Conservation (phyloP, 2,113 vertebrate genomes). For the Oceanodroma tethys region DNA sequence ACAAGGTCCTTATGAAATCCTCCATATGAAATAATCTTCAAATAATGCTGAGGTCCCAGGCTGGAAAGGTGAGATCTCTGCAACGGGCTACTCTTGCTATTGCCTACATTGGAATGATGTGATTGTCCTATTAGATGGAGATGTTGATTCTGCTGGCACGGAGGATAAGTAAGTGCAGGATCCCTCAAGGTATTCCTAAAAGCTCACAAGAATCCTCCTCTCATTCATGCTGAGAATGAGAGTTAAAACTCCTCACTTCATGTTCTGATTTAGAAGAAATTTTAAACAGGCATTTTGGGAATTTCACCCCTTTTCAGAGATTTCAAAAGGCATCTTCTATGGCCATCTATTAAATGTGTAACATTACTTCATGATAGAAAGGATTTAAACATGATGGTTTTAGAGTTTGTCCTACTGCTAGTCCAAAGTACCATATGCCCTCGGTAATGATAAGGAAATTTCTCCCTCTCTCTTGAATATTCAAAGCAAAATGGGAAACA, state of each 20-base stretch:
- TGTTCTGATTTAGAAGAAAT: neutral
- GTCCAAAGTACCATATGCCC: neutral
- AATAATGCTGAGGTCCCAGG: neutral
- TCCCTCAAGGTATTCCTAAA: neutral
- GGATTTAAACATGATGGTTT: neutral
- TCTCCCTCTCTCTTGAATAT: neutral
- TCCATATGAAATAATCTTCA: neutral
- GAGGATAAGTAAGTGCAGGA: neutral
- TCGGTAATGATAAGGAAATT: rapidly evolving
- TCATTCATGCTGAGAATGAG: neutral
- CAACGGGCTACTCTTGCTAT: neutral
- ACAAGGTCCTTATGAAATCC: neutral
- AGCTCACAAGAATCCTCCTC: neutral
- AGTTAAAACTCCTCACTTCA: neutral
- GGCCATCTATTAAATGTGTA: neutral
- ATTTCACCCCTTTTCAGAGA: neutral
- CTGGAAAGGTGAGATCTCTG: neutral
- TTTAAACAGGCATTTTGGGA: neutral
- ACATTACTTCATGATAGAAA: neutral
- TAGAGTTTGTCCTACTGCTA: neutral
- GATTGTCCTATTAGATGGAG: neutral
- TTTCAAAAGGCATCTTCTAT: neutral
- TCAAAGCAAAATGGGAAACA: neutral
- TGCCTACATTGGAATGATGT: neutral
- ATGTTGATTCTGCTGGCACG: neutral